phyloP scores from a whole-genome alignment of 2,888 invertebrate genomes.

The Caenorhabditis sinica region DNA sequence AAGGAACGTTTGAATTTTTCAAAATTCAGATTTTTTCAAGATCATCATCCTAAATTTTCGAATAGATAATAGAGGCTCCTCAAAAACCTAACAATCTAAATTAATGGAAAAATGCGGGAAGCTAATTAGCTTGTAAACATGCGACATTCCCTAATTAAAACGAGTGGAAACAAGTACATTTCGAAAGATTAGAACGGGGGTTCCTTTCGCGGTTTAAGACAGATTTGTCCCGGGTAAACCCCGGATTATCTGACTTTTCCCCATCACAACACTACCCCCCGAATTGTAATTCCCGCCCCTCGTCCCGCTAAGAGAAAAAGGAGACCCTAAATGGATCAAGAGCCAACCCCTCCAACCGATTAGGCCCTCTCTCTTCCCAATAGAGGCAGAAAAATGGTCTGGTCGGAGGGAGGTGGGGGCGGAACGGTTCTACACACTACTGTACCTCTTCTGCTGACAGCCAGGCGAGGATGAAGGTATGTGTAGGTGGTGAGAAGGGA shows the following conservation, averaged over 20 bases:
- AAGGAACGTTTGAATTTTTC: too few species aligned
- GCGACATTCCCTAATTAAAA: background rate
- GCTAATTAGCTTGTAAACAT: too few species aligned
- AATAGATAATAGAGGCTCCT: too few species aligned
- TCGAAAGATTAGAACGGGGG: slow-evolving; percentile 17
- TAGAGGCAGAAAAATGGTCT: slow-evolving; percentile 4
- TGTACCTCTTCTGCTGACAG: slow-evolving; percentile 18
- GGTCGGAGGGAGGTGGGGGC: background rate
- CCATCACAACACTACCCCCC: slow-evolving; percentile 2
- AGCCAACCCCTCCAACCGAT: slow-evolving; percentile 4
- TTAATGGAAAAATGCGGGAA: too few species aligned
- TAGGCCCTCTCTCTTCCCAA: background rate
- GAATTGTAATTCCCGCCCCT: background rate
- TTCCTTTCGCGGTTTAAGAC: slow-evolving; percentile 23
- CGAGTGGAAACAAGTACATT: background rate
- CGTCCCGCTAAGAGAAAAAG: background rate
- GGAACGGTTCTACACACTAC: slow-evolving; percentile 19
- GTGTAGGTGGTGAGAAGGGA: background rate
- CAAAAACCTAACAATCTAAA: too few species aligned
- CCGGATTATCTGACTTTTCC: slow-evolving; percentile 5
- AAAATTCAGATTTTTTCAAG: too few species aligned
- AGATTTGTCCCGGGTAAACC: slow-evolving; percentile 16
- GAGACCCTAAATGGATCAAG: slow-evolving; percentile 36
- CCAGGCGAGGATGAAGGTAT: background rate
- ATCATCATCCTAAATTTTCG: too few species aligned